Conservation (phyloP, 2,113 vertebrate genomes). For the Apistogramma diplotaenia region DNA sequence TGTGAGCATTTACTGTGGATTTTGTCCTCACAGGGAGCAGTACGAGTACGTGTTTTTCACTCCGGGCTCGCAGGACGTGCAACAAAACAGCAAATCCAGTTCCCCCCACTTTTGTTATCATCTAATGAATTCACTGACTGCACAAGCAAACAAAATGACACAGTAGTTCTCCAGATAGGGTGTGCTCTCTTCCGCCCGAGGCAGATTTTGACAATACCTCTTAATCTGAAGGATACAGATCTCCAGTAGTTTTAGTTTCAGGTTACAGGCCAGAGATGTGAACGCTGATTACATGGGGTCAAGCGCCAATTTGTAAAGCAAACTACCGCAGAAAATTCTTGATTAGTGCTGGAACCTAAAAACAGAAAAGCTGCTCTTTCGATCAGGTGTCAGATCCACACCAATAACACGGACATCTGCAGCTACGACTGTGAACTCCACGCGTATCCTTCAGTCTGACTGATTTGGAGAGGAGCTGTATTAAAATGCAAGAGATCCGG, state of each 20-base stretch:
- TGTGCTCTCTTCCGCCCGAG: not conserved
- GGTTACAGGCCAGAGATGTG: not conserved
- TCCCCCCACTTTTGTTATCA: not conserved
- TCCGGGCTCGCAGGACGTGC: not conserved
- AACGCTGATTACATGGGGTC: not conserved
- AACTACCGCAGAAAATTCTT: not conserved
- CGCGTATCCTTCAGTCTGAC: not conserved
- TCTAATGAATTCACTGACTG: not conserved
- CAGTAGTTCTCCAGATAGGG: not conserved
- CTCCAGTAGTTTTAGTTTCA: not conserved
- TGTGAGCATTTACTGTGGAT: not conserved
- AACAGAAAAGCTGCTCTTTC: not conserved
- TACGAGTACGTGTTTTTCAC: not conserved
- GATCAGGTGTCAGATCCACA: not conserved
- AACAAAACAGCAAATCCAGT: not conserved
- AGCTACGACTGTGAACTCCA: not conserved
- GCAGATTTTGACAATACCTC: not conserved
- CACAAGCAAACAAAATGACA: rapidly evolving
- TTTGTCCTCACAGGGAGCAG: not conserved
- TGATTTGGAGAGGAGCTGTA: not conserved
- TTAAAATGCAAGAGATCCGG: conserved; percentile 35
- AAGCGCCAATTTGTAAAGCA: not conserved
- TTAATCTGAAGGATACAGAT: not conserved
- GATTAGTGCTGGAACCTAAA: not conserved
- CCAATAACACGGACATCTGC: not conserved